Percentiles rank a stretch among this genome's conserved stretches.
Conservation (phyloP, 2,113 vertebrate species). For the Polyodon spathula region DNA sequence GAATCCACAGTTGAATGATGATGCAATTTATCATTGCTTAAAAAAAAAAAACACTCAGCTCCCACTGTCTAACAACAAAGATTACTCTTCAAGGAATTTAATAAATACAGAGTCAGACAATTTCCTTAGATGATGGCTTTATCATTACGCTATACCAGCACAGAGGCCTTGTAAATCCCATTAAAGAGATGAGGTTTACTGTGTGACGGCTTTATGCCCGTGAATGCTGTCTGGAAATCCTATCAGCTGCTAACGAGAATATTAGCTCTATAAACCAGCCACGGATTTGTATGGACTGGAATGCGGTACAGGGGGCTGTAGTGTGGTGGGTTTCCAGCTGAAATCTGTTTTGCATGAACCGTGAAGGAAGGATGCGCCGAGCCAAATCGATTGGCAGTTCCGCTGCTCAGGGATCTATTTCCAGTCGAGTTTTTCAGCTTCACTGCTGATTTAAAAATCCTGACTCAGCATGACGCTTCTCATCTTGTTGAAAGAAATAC, state of each 20-base stretch:
- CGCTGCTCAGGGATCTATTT: not conserved
- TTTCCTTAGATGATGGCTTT: not conserved
- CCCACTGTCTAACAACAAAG: not conserved
- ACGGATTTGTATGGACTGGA: not conserved
- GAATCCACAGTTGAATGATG: not conserved
- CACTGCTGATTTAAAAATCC: not conserved
- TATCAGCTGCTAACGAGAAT: not conserved
- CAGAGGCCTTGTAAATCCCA: not conserved
- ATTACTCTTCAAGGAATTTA: constrained; percentile 3
- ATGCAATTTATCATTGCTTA: not conserved
- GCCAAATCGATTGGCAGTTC: not conserved
- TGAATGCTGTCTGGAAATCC: constrained; percentile 4
- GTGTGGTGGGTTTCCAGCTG: not conserved
- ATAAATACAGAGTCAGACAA: not conserved
- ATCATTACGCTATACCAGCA: not conserved
- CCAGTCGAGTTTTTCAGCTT: not conserved
- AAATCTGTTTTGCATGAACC: not conserved
- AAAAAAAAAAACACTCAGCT: not conserved
- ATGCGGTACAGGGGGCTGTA: too few species aligned
- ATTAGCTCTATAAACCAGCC: not conserved
- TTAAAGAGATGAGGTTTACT: not conserved
- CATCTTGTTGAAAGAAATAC: not conserved
- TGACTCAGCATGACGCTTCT: not conserved
- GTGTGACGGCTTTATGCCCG: not conserved
- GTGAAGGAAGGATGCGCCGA: not conserved